A percentile compares a stretch with the other conserved stretches of the same genome.
Evolutionary conservation across 2,888 invertebrate genomes (phyloP).

Genomic region (Aleiodes testaceus): DNA sequence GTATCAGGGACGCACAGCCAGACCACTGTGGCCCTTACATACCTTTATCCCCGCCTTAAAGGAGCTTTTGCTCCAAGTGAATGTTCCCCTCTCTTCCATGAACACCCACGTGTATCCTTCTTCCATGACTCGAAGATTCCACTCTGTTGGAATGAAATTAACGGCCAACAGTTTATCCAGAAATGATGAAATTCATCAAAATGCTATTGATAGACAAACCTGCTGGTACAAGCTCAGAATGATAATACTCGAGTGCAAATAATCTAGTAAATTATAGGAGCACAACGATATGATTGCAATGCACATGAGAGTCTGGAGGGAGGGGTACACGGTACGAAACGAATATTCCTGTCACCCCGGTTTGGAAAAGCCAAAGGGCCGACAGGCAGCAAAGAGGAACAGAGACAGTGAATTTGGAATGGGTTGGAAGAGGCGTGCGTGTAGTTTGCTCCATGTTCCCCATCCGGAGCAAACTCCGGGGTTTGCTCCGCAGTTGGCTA

Average conservation of each 20-base stretch:
- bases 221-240: slow-evolving; percentile 25
- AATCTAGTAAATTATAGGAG: slow-evolving; percentile 53
- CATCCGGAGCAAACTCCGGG: slow-evolving; percentile 63
- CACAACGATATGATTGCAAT: slow-evolving; percentile 61
- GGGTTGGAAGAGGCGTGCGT: slow-evolving; percentile 52
- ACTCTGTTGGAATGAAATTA: neutral
- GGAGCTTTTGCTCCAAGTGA: slow-evolving; percentile 30
- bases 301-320: slow-evolving; percentile 49
- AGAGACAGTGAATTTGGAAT: slow-evolving; percentile 34
- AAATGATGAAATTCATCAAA: neutral
- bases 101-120: slow-evolving; percentile 27
- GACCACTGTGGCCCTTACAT: slow-evolving; percentile 36
- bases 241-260: slow-evolving; percentile 30
- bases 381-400: slow-evolving; percentile 17
- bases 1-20: slow-evolving; percentile 67
- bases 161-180: slow-evolving; percentile 3
- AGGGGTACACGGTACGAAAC: slow-evolving; percentile 63
- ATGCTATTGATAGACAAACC: slow-evolving; percentile 32
- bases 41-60: slow-evolving; percentile 46
- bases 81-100: slow-evolving; percentile 28
- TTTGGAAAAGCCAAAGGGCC: slow-evolving; percentile 38
- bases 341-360: slow-evolving; percentile 69
- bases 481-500: slow-evolving; percentile 52
- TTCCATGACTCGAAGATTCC: slow-evolving; percentile 21
- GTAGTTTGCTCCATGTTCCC: slow-evolving; percentile 64